Base-by-base conservation (phyloP, 2,888 invertebrate species). In the Argyresthia goedartella region DNA sequence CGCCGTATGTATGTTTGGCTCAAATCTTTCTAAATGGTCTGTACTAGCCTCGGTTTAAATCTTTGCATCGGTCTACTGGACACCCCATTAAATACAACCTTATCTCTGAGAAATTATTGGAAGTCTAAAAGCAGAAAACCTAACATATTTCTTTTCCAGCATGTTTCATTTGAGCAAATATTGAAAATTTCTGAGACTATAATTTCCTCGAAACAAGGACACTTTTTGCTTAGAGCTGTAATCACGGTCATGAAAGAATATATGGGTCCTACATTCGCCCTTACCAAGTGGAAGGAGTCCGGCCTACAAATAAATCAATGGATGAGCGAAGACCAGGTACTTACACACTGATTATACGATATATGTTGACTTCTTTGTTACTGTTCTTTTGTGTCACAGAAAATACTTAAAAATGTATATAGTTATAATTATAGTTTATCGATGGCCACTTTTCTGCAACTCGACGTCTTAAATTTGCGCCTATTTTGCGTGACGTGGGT, bases 311-410 rank as follows among this genome's bases (percentile, higher is more conserved):
- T 82, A 8, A 75, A 65, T 44, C 70, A 84, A 59, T 86, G 85
- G 86, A 85, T 86, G 82, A 68, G 64, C 53, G 81, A 81, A 49
- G 79, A 78, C 35, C 73, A 76, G 72, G 85, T n/a, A n/a, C n/a
- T n/a, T 84, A 57, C 53, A n/a, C 54, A 55, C n/a, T 6, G 4
- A 44, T 36, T 36, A 9, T 36, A 9, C 9, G 7, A 7, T 36
- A 9, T 36, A 8, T n/a, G n/a, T n/a, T n/a, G n/a, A n/a, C n/a
- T n/a, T n/a, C n/a, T n/a, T n/a, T n/a, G n/a, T n/a, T n/a, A n/a
- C n/a, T n/a, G n/a, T n/a, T n/a, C n/a, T n/a, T n/a, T n/a, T n/a
- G n/a, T n/a, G n/a, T n/a, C n/a, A n/a, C 39, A 11, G 9, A 39
- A 39, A 39, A n/a, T n/a, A n/a, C n/a, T n/a, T n/a, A n/a, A n/a